A percentile compares a stretch with the other conserved stretches of the same genome.
Conservation (phyloP, 2,113 vertebrate species). For the Oreochromis niloticus region DNA sequence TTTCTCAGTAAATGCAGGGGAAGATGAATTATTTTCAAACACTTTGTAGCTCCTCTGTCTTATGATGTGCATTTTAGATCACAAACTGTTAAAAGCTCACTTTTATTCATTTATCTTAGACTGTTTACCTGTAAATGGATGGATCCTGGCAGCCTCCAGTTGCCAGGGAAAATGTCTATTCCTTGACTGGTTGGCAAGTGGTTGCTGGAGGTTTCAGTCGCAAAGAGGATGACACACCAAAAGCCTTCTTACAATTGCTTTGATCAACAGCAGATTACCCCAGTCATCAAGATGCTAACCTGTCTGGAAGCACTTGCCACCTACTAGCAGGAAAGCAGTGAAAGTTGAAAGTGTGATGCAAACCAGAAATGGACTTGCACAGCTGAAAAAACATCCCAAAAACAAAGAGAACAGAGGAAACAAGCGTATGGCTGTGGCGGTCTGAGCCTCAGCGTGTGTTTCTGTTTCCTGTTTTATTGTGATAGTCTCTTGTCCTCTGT, state of each 20-base stretch:
- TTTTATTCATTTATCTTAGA: neutral
- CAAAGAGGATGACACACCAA: neutral
- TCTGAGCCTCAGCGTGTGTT: fast-evolving
- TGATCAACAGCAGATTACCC: neutral
- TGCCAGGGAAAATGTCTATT: neutral
- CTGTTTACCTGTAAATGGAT: fast-evolving
- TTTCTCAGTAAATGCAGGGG: neutral
- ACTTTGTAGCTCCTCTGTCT: neutral
- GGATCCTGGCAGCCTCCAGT: neutral
- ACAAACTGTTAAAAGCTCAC: neutral
- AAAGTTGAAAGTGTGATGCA: neutral
- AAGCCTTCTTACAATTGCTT: neutral
- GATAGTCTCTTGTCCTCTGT: neutral
- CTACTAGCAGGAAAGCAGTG: neutral
- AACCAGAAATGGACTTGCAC: neutral
- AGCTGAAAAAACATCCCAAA: neutral
- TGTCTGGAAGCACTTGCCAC: neutral
- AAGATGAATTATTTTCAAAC: neutral
- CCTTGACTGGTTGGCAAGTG: neutral
- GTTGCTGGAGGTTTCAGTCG: neutral
- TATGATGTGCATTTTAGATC: neutral
- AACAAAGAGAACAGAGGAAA: neutral
- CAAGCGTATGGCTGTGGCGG: neutral
- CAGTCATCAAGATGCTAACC: neutral
- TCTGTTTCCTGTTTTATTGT: neutral